These are phyloP conservation scores for Pyxicephalus adspersus DNA, from an alignment of 2,113 vertebrate genomes.

Conservation along the genomic window DNA sequence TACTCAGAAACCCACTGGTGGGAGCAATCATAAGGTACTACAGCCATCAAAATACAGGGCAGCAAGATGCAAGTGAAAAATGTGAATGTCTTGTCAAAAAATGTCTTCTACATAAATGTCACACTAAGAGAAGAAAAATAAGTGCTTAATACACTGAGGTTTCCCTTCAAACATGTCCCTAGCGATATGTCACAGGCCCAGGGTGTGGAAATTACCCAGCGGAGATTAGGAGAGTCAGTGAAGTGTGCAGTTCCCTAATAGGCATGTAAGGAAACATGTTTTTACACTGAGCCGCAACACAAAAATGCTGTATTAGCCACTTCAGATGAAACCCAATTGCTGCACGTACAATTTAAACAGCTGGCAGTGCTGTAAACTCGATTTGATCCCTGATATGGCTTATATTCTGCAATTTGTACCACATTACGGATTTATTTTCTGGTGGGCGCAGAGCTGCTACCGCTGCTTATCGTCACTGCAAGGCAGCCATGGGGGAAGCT, in stretches of 20 bases:
- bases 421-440: slow-evolving; percentile 26
- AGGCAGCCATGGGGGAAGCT: not conserved
- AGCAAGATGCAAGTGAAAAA: too few relatives aligned
- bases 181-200: not conserved
- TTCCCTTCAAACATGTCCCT: not conserved
- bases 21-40: too few relatives aligned
- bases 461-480: not conserved
- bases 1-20: too few relatives aligned
- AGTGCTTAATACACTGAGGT: too few relatives aligned
- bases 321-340: slow-evolving; percentile 29
- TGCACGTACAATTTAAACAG: slow-evolving; percentile 36
- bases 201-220: slow-evolving; percentile 20
- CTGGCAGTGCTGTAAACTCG: slow-evolving; percentile 24
- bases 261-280: slow-evolving; percentile 45
- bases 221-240: slow-evolving; percentile 35
- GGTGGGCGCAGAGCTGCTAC: not conserved
- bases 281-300: slow-evolving; percentile 21
- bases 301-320: slow-evolving; percentile 38
- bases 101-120: too few relatives aligned
- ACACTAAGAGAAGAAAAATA: too few relatives aligned
- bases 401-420: slow-evolving; percentile 49
- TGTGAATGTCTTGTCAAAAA: too few relatives aligned
- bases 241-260: slow-evolving; percentile 48
- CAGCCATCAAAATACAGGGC: too few relatives aligned
- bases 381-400: slow-evolving; percentile 47